Evolutionary conservation across 2,113 vertebrate genomes (phyloP).

Genomic region (Struthidea cinerea): DNA sequence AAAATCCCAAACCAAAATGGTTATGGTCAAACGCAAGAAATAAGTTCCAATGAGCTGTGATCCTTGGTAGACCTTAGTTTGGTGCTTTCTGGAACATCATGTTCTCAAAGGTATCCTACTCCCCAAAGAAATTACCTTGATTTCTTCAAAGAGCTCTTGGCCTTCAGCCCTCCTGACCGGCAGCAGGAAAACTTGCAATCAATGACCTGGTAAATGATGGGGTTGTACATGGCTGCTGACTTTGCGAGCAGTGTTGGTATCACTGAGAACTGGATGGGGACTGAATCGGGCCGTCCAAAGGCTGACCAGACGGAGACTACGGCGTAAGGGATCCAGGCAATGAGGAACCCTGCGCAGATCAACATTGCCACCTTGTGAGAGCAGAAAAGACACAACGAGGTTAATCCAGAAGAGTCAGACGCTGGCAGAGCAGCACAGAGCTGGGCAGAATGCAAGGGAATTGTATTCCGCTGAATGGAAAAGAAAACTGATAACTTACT

Average conservation of each 20-base stretch:
- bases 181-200: constrained; percentile 78
- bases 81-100: background rate
- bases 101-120: background rate
- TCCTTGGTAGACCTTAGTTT: background rate
- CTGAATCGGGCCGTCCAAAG: constrained; percentile 82
- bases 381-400: background rate
- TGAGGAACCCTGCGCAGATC: constrained; percentile 92
- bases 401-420: background rate
- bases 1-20: background rate
- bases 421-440: background rate
- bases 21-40: background rate
- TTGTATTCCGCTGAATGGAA: background rate
- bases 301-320: constrained; percentile 91
- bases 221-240: constrained; percentile 96
- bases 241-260: constrained; percentile 90
- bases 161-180: constrained; percentile 64
- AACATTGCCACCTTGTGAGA: constrained; percentile 88
- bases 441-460: background rate
- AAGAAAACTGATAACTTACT: background rate
- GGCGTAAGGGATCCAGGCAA: constrained; percentile 94
- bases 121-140: constrained; percentile 74
- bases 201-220: constrained; percentile 93
- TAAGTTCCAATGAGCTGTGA: background rate
- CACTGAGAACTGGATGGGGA: constrained; percentile 87
- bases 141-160: constrained; percentile 71